Evolutionary conservation across 1,140 invertebrate genomes (phyloP).

Genomic region (Stegodyphus dumicola): DNA sequence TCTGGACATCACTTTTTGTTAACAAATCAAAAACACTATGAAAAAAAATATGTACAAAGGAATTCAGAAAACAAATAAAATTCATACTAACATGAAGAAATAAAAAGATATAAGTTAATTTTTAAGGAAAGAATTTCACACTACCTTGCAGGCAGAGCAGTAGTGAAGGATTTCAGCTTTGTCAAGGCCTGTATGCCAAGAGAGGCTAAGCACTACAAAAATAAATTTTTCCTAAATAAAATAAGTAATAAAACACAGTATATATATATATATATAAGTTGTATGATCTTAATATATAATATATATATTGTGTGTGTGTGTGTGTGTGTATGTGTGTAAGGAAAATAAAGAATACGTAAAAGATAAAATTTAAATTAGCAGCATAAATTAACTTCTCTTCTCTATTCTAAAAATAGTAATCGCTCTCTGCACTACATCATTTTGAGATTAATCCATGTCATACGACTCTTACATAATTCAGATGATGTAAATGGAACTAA

Average conservation of each 20-base stretch:
- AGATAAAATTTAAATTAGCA: too few relatives aligned
- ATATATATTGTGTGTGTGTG: too few relatives aligned
- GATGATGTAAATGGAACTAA: too few relatives aligned
- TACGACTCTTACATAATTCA: too few relatives aligned
- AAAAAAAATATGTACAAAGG: neutral
- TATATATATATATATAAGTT: too few relatives aligned
- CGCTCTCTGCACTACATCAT: too few relatives aligned
- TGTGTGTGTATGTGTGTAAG: too few relatives aligned
- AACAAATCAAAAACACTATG: slow-evolving; percentile 77
- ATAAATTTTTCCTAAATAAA: neutral
- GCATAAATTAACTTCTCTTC: too few relatives aligned
- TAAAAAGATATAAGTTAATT: neutral
- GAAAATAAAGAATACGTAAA: too few relatives aligned
- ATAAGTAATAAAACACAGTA: neutral
- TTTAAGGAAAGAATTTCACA: neutral
- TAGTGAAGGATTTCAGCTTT: slow-evolving; percentile 68
- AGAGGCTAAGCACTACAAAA: slow-evolving; percentile 73
- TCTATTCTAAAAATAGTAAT: too few relatives aligned
- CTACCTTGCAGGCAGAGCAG: slow-evolving; percentile 67
- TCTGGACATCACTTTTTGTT: slow-evolving; percentile 84
- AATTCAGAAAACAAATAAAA: slow-evolving; percentile 9
- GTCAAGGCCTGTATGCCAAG: slow-evolving; percentile 75
- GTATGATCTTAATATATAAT: too few relatives aligned
- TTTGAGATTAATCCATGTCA: too few relatives aligned
- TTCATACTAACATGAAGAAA: neutral